A percentile compares a stretch with the other conserved stretches of the same genome.
Evolutionary conservation across 2,113 vertebrate species (phyloP).

Genomic region (Lophochroa leadbeateri): DNA sequence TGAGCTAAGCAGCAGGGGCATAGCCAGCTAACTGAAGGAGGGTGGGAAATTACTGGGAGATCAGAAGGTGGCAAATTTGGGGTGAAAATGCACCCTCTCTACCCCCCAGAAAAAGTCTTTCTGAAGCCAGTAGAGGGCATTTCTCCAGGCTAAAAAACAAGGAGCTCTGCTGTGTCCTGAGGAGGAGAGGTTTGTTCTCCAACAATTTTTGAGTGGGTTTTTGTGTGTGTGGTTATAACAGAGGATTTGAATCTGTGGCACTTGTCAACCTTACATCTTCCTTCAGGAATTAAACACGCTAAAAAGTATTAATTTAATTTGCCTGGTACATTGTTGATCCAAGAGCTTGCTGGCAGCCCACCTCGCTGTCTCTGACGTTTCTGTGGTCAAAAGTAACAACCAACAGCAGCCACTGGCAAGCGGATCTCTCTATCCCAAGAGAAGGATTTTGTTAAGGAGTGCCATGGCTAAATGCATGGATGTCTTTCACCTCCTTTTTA

Average conservation of each 20-base stretch:
- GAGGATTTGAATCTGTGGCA: constrained; percentile 1
- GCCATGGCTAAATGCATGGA: neutral
- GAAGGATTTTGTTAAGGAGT: neutral
- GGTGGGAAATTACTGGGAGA: neutral
- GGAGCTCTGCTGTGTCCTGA: neutral
- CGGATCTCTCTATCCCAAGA: neutral
- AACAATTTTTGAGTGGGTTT: fast-evolving
- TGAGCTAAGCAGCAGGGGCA: neutral
- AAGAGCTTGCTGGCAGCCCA: constrained; percentile 29
- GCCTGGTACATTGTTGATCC: neutral
- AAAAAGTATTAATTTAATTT: constrained; percentile 12
- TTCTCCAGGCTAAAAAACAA: neutral
- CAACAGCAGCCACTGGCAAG: neutral
- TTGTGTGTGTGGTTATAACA: neutral
- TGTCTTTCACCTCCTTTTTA: constrained; percentile 26
- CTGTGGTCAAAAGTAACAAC: constrained; percentile 11
- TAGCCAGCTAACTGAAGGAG: neutral
- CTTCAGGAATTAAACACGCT: constrained; percentile 24
- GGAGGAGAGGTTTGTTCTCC: neutral
- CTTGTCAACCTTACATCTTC: constrained; percentile 17
- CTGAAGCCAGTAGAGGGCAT: neutral
- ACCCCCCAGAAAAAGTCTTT: neutral
- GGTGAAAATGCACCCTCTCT: neutral
- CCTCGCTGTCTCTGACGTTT: neutral
- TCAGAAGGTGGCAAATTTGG: neutral